phyloP scores from a whole-genome alignment of 2,888 invertebrate species.

The Microctonus aethiopoides region DNA sequence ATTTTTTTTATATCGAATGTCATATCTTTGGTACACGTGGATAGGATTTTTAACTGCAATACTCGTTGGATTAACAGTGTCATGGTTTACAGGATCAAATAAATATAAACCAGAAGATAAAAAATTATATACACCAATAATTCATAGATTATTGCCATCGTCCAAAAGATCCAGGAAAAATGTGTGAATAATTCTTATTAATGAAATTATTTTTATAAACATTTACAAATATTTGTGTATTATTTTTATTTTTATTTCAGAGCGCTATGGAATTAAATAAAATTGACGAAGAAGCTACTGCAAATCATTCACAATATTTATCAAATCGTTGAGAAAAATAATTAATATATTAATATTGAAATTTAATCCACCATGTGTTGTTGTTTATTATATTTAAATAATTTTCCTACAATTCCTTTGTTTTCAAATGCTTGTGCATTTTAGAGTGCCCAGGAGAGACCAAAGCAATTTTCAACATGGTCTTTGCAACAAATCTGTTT shows the following conservation, averaged over 20 bases:
- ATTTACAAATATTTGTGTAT: neutral
- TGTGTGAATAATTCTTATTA: slow-evolving; percentile 12
- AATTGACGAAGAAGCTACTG: slow-evolving; percentile 34
- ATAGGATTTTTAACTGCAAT: slow-evolving; percentile 78
- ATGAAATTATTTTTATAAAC: too few relatives aligned
- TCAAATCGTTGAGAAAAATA: slow-evolving; percentile 25
- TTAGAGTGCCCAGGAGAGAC: neutral
- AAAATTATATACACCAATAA: slow-evolving; percentile 74
- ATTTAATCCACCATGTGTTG: neutral
- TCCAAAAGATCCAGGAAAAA: slow-evolving; percentile 34
- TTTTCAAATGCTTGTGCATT: too few relatives aligned
- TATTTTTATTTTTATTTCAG: slow-evolving; percentile 29
- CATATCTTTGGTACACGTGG: slow-evolving; percentile 82
- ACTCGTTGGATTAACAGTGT: slow-evolving; percentile 75
- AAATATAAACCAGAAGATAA: slow-evolving; percentile 72
- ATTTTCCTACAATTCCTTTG: neutral
- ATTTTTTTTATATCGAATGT: slow-evolving; percentile 77
- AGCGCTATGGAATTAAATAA: slow-evolving; percentile 41
- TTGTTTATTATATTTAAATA: neutral
- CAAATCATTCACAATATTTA: slow-evolving; percentile 32
- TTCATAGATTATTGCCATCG: slow-evolving; percentile 70
- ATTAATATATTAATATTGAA: slow-evolving; percentile 28
- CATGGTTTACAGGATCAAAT: slow-evolving; percentile 75
- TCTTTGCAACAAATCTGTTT: neutral
- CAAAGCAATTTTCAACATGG: neutral